Percentiles rank a stretch among this genome's conserved stretches.
These are phyloP conservation scores for Sphinx pinastri DNA, from an alignment of 2,888 invertebrate species.

Conservation along the genomic window DNA sequence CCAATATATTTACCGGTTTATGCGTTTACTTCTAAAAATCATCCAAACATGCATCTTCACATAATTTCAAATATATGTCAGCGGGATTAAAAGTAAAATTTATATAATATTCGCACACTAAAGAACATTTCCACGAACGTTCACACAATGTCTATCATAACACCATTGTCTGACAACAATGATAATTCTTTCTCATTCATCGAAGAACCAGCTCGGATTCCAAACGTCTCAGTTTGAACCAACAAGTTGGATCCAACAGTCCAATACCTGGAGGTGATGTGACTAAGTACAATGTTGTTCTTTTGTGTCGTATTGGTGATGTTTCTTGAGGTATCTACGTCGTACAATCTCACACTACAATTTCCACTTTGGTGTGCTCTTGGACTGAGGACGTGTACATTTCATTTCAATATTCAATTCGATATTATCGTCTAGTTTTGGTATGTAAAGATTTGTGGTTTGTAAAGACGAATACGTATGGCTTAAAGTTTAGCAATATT, in stretches of 20 bases:
- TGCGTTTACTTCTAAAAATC: too few species aligned
- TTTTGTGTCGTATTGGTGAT: conserved; percentile 42
- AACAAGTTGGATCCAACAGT: conserved; percentile 11
- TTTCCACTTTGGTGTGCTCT: conserved; percentile 51
- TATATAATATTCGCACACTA: conserved; percentile 7
- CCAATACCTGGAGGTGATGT: conserved; percentile 11
- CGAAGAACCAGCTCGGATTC: neutral
- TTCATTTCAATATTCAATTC: conserved; percentile 49
- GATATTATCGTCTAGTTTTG: conserved; percentile 38
- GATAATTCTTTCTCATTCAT: conserved; percentile 5
- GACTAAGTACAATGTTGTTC: conserved; percentile 37
- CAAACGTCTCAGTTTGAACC: neutral
- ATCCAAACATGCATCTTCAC: too few species aligned
- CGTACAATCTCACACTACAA: conserved; percentile 49
- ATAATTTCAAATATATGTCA: too few species aligned
- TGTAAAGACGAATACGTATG: too few species aligned
- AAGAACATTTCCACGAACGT: neutral
- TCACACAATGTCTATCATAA: conserved; percentile 14
- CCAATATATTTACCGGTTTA: too few species aligned
- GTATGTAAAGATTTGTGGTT: conserved; percentile 38
- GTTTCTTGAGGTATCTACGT: conserved; percentile 52
- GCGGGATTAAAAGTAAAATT: neutral
- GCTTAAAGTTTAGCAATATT: too few species aligned
- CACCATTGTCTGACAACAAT: conserved; percentile 20
- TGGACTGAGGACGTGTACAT: conserved; percentile 45